These are phyloP conservation scores for Acrocera orbiculus DNA, from an alignment of 2,888 invertebrate genomes.

Conservation along the genomic window DNA sequence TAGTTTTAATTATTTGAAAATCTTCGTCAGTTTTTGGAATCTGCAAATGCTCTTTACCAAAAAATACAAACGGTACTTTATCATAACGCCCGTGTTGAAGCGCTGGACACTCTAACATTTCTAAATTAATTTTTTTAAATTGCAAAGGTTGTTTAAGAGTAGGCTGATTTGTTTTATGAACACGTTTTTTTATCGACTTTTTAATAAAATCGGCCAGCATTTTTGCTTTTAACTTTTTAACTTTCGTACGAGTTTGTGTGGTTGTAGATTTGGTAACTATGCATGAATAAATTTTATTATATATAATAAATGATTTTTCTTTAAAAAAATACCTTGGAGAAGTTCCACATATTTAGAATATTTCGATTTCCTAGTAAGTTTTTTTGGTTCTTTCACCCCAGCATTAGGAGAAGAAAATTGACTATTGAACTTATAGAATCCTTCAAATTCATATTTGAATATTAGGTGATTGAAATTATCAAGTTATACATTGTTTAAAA, in stretches of 20 bases:
- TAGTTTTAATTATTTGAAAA: constrained; percentile 23
- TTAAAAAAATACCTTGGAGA: constrained; percentile 40
- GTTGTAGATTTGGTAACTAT: constrained; percentile 45
- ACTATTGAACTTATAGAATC: too few relatives aligned
- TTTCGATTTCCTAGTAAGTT: constrained; percentile 33
- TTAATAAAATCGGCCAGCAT: constrained; percentile 47
- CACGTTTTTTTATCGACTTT: neutral
- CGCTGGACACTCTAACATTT: constrained; percentile 19
- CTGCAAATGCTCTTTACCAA: constrained; percentile 20
- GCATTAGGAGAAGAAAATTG: too few relatives aligned
- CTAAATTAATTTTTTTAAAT: constrained; percentile 25
- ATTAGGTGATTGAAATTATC: too few relatives aligned
- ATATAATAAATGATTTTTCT: neutral
- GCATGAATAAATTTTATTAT: constrained; percentile 8
- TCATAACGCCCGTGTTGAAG: constrained; percentile 22
- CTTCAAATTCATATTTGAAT: too few relatives aligned
- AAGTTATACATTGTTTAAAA: too few relatives aligned
- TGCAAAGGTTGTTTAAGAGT: constrained; percentile 19
- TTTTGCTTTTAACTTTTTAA: constrained; percentile 46
- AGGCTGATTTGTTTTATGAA: neutral
- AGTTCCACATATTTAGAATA: constrained; percentile 47
- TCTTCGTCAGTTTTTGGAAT: constrained; percentile 19
- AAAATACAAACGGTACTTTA: constrained; percentile 25
- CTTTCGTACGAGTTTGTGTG: constrained; percentile 46
- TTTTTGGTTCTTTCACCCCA: too few relatives aligned